Evolutionary conservation across 2,797 vertebrate genomes (phyloP).

Genomic region (Gorsachius magnificus): DNA sequence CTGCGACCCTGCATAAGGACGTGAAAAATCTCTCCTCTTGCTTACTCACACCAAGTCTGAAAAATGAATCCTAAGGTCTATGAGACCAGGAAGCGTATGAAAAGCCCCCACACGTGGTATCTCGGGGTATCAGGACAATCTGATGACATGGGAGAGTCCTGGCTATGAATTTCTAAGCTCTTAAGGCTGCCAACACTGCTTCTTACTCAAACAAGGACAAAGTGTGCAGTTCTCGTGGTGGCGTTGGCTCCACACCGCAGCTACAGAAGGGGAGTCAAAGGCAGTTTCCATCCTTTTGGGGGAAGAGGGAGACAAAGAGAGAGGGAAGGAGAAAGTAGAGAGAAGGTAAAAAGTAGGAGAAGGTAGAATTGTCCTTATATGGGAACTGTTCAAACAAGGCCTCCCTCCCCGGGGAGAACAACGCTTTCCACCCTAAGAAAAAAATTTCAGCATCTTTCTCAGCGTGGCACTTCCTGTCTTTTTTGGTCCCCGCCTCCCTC

Average conservation of each 20-base stretch:
- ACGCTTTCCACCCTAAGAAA: not conserved
- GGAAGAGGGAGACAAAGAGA: not conserved
- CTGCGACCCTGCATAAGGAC: fast-evolving
- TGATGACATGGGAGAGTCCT: fast-evolving
- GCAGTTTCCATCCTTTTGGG: not conserved
- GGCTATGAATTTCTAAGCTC: not conserved
- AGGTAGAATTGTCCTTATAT: constrained; percentile 17
- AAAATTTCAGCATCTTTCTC: not conserved
- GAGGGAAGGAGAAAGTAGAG: not conserved
- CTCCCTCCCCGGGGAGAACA: not conserved
- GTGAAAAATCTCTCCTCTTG: not conserved
- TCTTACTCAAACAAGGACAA: not conserved
- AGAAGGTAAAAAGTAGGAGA: no score
- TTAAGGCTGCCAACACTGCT: not conserved
- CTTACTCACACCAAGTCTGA: not conserved
- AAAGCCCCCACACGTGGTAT: not conserved
- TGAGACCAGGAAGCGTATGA: not conserved
- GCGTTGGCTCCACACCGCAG: not conserved
- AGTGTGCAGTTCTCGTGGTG: fast-evolving
- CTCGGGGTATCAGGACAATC: not conserved
- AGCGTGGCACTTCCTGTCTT: not conserved
- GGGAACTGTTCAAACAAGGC: constrained; percentile 14
- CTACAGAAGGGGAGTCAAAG: not conserved
- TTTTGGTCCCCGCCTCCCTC: not conserved
- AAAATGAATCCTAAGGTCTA: not conserved